Evolutionary conservation across 2,888 invertebrate species (phyloP).

Genomic region (Metalampra italica): DNA sequence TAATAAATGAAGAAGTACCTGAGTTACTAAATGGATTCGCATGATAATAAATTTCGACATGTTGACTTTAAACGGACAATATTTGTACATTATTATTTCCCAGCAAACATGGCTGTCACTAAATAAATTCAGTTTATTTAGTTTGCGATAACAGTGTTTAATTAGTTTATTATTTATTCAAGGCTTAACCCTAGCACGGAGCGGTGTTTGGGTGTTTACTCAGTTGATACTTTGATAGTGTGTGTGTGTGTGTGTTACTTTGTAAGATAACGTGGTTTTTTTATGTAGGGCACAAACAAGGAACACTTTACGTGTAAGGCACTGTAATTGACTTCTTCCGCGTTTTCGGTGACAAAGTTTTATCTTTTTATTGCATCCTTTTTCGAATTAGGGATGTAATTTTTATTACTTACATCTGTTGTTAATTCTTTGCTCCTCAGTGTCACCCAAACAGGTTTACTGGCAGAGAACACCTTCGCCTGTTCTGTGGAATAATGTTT

Average conservation of each 20-base stretch:
- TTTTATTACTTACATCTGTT: no score
- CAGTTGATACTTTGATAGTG: conserved; percentile 23
- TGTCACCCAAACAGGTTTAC: no score
- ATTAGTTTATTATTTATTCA: conserved; percentile 53
- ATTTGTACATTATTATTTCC: conserved; percentile 59
- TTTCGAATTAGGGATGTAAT: background rate
- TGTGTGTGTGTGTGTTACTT: conserved; percentile 36
- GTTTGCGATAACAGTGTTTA: conserved; percentile 66
- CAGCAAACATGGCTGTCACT: conserved; percentile 57
- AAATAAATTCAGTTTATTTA: conserved; percentile 59
- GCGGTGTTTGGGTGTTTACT: conserved; percentile 14
- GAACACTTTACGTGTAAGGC: conserved; percentile 22
- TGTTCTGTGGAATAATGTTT: no score
- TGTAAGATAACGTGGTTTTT: conserved; percentile 38
- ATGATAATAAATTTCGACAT: conserved; percentile 59
- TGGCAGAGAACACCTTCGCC: no score
- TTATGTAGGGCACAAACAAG: conserved; percentile 44
- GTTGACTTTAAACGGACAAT: conserved; percentile 47
- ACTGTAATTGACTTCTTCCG: conserved; percentile 24
- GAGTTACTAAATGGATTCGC: background rate
- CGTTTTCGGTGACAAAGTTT: conserved; percentile 8
- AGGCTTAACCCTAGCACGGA: conserved; percentile 34
- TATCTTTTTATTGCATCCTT: background rate
- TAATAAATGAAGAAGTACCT: background rate
- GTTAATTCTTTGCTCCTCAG: no score